A percentile compares a stretch with the other conserved stretches of the same genome.
phyloP scores from a whole-genome alignment of 37 sponge, comb jelly and placozoan genomes.

The Halichondria panicea region DNA sequence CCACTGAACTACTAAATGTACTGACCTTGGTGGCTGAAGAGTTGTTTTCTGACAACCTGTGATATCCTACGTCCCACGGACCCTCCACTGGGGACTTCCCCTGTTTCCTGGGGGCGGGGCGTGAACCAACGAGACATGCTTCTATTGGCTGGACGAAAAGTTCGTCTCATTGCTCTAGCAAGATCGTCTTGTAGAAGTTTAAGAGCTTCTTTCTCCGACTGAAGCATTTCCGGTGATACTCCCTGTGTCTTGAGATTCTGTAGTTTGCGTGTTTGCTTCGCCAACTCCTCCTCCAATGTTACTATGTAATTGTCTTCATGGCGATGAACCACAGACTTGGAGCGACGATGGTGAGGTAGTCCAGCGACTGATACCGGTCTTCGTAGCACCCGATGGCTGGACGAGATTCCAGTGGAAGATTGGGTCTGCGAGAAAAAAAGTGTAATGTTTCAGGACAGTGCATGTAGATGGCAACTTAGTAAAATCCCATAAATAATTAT shows the following conservation, averaged over 20 bases:
- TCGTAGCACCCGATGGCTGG: no score
- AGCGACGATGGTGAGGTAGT: neutral
- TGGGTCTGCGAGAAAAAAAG: no score
- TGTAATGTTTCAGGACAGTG: no score
- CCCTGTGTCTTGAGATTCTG: slow-evolving; percentile 29
- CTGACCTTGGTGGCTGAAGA: slow-evolving; percentile 13
- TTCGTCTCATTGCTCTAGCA: slow-evolving; percentile 10
- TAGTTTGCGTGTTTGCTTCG: slow-evolving; percentile 52
- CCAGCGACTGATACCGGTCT: neutral
- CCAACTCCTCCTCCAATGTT: slow-evolving; percentile 49
- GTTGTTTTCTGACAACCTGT: neutral
- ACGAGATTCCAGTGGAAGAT: neutral
- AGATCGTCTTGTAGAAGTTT: slow-evolving; percentile 26
- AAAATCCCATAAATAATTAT: no score
- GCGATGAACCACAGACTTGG: neutral
- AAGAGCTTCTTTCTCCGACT: slow-evolving; percentile 35
- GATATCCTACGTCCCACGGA: neutral
- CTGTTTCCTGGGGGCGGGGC: neutral
- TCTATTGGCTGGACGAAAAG: slow-evolving; percentile 17
- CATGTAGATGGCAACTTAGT: no score
- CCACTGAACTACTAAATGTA: neutral
- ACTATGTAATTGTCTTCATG: slow-evolving; percentile 3
- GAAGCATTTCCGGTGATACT: slow-evolving; percentile 34
- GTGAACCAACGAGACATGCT: neutral
- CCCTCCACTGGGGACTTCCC: neutral